These are phyloP conservation scores for Pipistrellus nathusii DNA, from an alignment of 2,797 vertebrate genomes.

Conservation along the genomic window DNA sequence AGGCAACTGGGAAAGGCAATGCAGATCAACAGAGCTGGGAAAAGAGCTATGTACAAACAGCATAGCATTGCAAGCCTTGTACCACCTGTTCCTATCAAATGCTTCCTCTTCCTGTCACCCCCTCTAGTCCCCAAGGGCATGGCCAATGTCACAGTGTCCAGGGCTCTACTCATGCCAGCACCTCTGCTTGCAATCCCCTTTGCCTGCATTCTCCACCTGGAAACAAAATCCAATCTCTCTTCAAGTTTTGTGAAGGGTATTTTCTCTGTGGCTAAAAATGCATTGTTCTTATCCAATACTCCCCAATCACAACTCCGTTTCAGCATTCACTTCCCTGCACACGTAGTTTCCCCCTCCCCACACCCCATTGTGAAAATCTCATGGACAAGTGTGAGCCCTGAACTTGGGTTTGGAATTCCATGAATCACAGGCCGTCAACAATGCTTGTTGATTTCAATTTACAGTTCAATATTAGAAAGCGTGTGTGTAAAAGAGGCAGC, in stretches of 20 bases:
- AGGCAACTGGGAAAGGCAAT: background rate
- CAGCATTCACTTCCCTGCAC: background rate
- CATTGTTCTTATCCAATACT: background rate
- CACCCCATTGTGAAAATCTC: background rate
- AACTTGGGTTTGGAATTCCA: background rate
- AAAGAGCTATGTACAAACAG: background rate
- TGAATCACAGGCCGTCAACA: background rate
- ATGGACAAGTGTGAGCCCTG: background rate
- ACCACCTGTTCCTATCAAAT: background rate
- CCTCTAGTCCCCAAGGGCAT: background rate
- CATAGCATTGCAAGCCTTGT: background rate
- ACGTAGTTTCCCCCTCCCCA: background rate
- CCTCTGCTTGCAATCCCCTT: background rate
- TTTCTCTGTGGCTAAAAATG: background rate
- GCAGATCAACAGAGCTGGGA: background rate
- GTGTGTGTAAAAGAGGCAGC: background rate
- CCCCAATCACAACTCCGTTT: background rate
- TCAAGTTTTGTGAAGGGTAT: background rate
- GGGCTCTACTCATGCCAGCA: background rate
- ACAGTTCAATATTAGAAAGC: slow-evolving; percentile 4
- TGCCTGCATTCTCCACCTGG: background rate
- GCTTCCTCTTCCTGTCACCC: background rate
- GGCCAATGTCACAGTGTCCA: background rate
- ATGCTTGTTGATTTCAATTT: background rate
- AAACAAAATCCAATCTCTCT: background rate